Evolutionary conservation across 2,797 vertebrate species (phyloP).

Genomic region (Leptatherina wallacei): DNA sequence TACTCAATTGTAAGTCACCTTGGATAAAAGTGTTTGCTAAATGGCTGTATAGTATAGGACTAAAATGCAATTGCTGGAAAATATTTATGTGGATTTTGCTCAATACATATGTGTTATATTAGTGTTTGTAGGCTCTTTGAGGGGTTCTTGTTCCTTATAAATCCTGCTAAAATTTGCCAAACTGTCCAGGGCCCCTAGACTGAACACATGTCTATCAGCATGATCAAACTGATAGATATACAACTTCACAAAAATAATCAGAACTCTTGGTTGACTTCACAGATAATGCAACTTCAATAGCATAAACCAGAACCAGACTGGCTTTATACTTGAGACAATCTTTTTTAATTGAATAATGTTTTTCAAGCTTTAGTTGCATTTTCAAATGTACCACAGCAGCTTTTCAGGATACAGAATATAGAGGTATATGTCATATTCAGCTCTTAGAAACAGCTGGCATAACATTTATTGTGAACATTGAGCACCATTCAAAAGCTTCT

Average conservation of each 20-base stretch:
- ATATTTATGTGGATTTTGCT: no score
- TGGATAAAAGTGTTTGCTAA: no score
- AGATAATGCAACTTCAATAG: background rate
- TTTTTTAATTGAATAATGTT: background rate
- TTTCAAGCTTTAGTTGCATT: slow-evolving; percentile 14
- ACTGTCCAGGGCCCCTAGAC: background rate
- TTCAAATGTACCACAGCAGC: slow-evolving; percentile 29
- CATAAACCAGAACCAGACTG: background rate
- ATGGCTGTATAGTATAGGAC: no score
- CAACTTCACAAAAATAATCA: background rate
- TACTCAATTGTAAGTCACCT: no score
- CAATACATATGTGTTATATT: no score
- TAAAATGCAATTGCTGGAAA: no score
- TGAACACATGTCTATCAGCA: background rate
- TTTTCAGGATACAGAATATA: slow-evolving; percentile 54
- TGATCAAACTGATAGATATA: background rate
- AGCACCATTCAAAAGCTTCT: slow-evolving; percentile 49
- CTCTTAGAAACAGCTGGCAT: slow-evolving; percentile 71
- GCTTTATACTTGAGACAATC: no score
- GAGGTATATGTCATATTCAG: slow-evolving; percentile 52
- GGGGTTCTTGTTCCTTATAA: no score
- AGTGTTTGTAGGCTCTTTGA: no score
- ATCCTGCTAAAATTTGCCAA: background rate
- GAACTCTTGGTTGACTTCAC: background rate
- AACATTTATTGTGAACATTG: slow-evolving; percentile 53